Base-by-base conservation (phyloP, 1,140 invertebrate genomes). In the Bombus cullumanus region DNA sequence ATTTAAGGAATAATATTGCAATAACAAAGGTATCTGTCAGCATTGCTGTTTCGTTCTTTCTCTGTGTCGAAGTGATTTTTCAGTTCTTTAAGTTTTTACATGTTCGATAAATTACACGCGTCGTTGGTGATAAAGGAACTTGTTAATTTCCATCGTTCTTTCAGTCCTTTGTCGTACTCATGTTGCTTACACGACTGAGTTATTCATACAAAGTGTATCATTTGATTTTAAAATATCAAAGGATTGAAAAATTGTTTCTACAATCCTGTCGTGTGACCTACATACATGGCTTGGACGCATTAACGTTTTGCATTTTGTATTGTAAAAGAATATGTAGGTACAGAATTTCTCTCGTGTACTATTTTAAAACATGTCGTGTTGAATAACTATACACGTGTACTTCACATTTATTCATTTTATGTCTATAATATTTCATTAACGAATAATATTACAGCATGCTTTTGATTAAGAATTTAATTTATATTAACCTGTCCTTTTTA, bases 1-100 rank as follows among this genome's bases (percentile, higher is more conserved):
- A 89, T 89, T 83, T 69, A 69, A 74, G 74, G 80, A 83, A 68
- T 53, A 53, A 53, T 75, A 75, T 82, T 57, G 74, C 71, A 66
- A 57, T 59, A 59, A 81, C 84, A 85, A 85, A 85, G 31, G 47
- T 37, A 39, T 75, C n/a, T 43, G 41, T 68, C n/a, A 34, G 43
- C 28, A 41, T 75, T 59, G 6, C 41, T 8, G 28, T 80, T 73
- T 62, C 34, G 2, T 39, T 22, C 25, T 62, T 57, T 82, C 47
- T 66, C 28, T n/a, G n/a, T 1, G 41, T n/a, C 10, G n/a, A 31
- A 12, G 57, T 12, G 0, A 69, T 78, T 47, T 69, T 71, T 83
- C 41, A 18, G 0, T 15, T 78, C 37, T 69, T 71, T 78, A 28
- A 18, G 1, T 10, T 68, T 3, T 25, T 13, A 28, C 22, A 22